These are phyloP conservation scores for Heterohyrax brucei DNA, from an alignment of 2,797 vertebrate species.

Conservation along the genomic window DNA sequence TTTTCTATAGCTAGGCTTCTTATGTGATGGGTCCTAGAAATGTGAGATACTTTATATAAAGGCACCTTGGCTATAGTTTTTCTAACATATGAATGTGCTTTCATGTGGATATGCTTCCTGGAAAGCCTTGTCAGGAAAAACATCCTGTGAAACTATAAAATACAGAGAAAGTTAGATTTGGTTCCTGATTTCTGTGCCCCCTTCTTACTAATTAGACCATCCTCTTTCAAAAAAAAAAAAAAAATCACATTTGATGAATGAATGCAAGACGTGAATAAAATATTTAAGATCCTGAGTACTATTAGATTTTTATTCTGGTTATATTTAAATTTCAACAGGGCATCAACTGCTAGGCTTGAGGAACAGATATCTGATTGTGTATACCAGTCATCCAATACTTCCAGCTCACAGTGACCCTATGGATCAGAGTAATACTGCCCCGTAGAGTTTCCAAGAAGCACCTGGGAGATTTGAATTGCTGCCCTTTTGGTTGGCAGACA, in stretches of 20 bases:
- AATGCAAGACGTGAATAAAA: not conserved
- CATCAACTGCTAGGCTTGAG: not conserved
- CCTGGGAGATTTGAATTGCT: too few species aligned
- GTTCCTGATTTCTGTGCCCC: not conserved
- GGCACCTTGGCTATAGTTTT: not conserved
- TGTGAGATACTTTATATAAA: not conserved
- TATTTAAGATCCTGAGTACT: not conserved
- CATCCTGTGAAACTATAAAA: not conserved
- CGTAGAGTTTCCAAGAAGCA: too few species aligned
- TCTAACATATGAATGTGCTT: not conserved
- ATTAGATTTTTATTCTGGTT: not conserved
- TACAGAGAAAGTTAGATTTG: not conserved
- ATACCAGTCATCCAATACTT: not conserved
- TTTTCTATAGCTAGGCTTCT: not conserved
- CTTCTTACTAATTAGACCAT: not conserved
- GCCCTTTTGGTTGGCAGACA: too few species aligned
- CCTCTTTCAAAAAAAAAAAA: not conserved
- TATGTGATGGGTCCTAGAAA: not conserved
- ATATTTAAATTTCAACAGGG: not conserved
- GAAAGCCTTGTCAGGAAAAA: not conserved
- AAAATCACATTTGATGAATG: constrained; percentile 14
- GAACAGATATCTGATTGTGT: not conserved
- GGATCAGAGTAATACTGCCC: too few species aligned
- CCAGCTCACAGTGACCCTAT: too few species aligned
- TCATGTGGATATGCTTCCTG: not conserved